These are phyloP conservation scores for Saccopteryx bilineata DNA, from an alignment of 2,113 vertebrate species.

Conservation along the genomic window DNA sequence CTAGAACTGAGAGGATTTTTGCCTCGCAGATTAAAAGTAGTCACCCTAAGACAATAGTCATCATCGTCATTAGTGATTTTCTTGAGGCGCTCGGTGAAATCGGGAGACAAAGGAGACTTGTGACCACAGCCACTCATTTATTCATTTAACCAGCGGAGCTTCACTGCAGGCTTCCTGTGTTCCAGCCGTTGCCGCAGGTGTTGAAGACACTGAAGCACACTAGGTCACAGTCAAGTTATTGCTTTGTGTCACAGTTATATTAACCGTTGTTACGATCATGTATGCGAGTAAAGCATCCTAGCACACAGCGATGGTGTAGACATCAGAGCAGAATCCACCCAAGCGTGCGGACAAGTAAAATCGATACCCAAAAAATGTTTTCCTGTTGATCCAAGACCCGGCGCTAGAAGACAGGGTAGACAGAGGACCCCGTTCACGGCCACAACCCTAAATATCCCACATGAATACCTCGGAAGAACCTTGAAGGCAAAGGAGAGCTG, in stretches of 20 bases:
- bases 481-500: background rate
- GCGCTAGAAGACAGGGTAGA: too few species aligned
- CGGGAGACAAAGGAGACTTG: background rate
- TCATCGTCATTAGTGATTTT: background rate
- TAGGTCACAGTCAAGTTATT: background rate
- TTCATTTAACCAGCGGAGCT: background rate
- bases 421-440: background rate
- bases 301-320: fast-evolving
- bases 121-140: background rate
- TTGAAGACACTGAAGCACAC: too few species aligned
- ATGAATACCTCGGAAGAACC: background rate
- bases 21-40: background rate
- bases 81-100: background rate
- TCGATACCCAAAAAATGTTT: too few species aligned
- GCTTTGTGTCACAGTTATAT: background rate
- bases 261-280: background rate
- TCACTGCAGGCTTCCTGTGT: fast-evolving
- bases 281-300: fast-evolving
- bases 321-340: background rate
- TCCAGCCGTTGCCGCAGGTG: background rate
- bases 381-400: background rate
- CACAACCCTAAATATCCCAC: background rate
- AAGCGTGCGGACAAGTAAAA: background rate
- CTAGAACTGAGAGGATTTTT: background rate
- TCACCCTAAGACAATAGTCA: background rate